These are phyloP conservation scores for Lordiphosa fenestrarum DNA, from an alignment of 2,888 invertebrate genomes.

Conservation along the genomic window DNA sequence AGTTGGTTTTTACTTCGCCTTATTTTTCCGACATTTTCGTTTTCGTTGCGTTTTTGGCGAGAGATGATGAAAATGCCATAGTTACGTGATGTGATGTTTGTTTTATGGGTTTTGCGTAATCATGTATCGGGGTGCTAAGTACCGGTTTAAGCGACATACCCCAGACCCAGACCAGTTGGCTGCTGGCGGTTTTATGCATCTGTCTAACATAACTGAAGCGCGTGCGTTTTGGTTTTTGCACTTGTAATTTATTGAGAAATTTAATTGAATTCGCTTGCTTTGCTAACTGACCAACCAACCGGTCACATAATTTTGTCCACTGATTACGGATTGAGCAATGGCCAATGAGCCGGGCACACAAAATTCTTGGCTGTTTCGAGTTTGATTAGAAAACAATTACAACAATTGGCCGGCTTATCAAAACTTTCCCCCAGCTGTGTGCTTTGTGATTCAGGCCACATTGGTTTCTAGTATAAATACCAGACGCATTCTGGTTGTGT, in stretches of 20 bases:
- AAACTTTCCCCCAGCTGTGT: too few relatives aligned
- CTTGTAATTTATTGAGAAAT: conserved; percentile 70
- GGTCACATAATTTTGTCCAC: conserved; percentile 46
- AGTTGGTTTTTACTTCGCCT: conserved; percentile 14
- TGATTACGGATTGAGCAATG: conserved; percentile 56
- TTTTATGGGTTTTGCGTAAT: conserved; percentile 53
- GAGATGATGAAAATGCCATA: conserved; percentile 28
- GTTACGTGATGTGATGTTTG: conserved; percentile 15
- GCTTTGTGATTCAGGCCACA: too few relatives aligned
- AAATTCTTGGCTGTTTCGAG: neutral
- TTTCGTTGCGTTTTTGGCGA: conserved; percentile 43
- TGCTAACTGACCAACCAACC: conserved; percentile 25
- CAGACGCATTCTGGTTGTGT: too few relatives aligned
- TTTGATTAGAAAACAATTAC: neutral
- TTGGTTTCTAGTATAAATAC: too few relatives aligned
- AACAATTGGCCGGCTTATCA: neutral
- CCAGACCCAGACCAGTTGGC: conserved; percentile 43
- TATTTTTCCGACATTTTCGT: conserved; percentile 62
- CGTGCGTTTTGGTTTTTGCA: conserved; percentile 44
- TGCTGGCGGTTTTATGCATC: conserved; percentile 49
- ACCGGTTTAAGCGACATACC: conserved; percentile 56
- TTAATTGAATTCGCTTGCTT: conserved; percentile 67
- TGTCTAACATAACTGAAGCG: conserved; percentile 42
- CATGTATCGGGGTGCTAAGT: conserved; percentile 51
- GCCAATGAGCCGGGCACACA: conserved; percentile 4